Base-by-base conservation (phyloP, 2,888 invertebrate species). In the Alviniconcha strummeri region DNA sequence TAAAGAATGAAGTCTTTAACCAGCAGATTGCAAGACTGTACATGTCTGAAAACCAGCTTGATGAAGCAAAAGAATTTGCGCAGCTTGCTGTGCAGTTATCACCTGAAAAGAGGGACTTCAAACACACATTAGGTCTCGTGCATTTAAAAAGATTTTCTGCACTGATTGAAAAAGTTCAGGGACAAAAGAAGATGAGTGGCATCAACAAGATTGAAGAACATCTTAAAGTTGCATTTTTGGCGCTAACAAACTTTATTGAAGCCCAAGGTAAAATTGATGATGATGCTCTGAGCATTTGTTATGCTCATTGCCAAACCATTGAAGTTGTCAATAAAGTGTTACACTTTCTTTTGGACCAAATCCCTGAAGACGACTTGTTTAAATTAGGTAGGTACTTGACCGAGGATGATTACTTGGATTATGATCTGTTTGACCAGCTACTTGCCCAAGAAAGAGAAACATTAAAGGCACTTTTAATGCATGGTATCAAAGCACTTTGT, bases 51-150 rank as follows among this genome's bases (percentile, higher is more conserved):
- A 11, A 79, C n/a, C 15, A 76, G 8, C 67, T 79, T 60, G 60
- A 52, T 36, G 17, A 60, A 19, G 79, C 79, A 15, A 54, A 36
- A 36, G 11, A 64, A 8, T 79, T 8, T 64, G 79, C 79, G 36
- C 64, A 79, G 36, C 11, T 64, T 5, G 79, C 79, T 64, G 79
- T 79, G 9, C 13, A 60, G 5, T 64, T 57, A 36, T 60, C 64
- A 11, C 79, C 79, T 9, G 67, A 79, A 79, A 80, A n/a, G 15
- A n/a, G 36, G 17, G 80, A 67, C 8, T 80, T 80, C 54, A 80
- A 69, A n/a, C 80, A 79, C 67, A 79, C 79, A 54, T 19, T 79
- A n/a, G 79, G 79, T 19, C 11, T 79, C 5, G 79, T 79, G 56
- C 36, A 52, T 64, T 13, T 60, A 36, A 79, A 8, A 60, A 55